phyloP scores from a whole-genome alignment of 2,888 invertebrate genomes.

The Arctia plantaginis region DNA sequence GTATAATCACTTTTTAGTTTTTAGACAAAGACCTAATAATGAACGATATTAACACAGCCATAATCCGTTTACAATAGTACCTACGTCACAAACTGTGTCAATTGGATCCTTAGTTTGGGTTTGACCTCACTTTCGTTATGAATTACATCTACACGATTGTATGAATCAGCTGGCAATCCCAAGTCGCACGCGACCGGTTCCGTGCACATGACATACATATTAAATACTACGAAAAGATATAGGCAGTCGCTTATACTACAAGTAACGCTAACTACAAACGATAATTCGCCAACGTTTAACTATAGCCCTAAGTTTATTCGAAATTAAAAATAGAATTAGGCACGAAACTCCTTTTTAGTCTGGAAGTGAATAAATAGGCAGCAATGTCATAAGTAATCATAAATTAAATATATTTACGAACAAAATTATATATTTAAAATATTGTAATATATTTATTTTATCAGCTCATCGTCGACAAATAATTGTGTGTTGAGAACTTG shows the following conservation, averaged over 20 bases:
- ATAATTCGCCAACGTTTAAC: neutral
- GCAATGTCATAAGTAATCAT: no score
- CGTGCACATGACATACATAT: slow-evolving; percentile 75
- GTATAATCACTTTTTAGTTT: neutral
- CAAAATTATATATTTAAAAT: no score
- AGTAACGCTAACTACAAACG: neutral
- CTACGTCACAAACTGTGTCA: slow-evolving; percentile 35
- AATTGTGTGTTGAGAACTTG: no score
- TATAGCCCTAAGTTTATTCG: neutral
- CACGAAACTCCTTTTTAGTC: no score
- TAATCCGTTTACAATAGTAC: slow-evolving; percentile 17
- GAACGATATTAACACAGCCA: neutral
- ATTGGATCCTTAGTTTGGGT: slow-evolving; percentile 54
- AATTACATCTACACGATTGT: slow-evolving; percentile 48
- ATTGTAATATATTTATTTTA: no score
- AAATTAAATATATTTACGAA: no score
- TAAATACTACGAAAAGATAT: slow-evolving; percentile 33
- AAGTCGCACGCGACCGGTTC: slow-evolving; percentile 65
- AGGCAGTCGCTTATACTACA: neutral
- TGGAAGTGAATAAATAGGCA: no score
- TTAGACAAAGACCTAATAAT: neutral
- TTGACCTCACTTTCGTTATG: slow-evolving; percentile 67
- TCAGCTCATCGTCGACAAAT: no score
- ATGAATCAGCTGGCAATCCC: slow-evolving; percentile 83
- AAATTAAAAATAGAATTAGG: no score